phyloP scores from a whole-genome alignment of 2,113 vertebrate species.

The Chlorodrepanis virens region DNA sequence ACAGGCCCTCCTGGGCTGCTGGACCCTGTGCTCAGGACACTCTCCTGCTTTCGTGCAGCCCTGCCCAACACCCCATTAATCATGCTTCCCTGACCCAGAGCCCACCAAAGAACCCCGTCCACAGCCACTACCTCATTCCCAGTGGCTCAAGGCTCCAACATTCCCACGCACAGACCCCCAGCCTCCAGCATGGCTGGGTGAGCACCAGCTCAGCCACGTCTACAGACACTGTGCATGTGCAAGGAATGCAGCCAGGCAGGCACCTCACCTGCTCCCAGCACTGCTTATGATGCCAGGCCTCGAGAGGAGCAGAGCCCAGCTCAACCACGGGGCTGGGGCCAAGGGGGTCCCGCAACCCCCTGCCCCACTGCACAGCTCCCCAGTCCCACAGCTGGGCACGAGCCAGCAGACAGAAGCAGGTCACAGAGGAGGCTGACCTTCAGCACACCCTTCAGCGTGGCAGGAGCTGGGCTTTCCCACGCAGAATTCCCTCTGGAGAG shows the following conservation, averaged over 20 bases:
- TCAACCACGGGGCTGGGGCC: not conserved
- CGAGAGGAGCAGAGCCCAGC: not conserved
- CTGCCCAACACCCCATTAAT: not conserved
- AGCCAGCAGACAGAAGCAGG: not conserved
- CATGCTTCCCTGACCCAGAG: not conserved
- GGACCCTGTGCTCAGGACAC: accelerated
- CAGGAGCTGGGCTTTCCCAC: not conserved
- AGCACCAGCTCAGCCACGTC: accelerated
- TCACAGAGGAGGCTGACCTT: not conserved
- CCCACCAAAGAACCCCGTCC: not conserved
- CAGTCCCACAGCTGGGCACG: accelerated
- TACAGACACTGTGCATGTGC: accelerated
- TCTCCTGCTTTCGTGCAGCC: not conserved
- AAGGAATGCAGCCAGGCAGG: not conserved
- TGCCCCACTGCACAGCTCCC: not conserved
- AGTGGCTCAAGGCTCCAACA: not conserved
- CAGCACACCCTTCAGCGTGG: accelerated
- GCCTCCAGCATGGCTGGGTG: accelerated
- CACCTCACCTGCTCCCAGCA: not conserved
- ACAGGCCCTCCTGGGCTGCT: not conserved
- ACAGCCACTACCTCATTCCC: accelerated
- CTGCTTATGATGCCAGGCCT: accelerated
- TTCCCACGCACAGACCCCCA: accelerated
- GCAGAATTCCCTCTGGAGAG: too few species aligned
- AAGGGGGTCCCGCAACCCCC: accelerated